phyloP scores from a whole-genome alignment of 2,797 vertebrate genomes.

The Cyclopterus lumpus region DNA sequence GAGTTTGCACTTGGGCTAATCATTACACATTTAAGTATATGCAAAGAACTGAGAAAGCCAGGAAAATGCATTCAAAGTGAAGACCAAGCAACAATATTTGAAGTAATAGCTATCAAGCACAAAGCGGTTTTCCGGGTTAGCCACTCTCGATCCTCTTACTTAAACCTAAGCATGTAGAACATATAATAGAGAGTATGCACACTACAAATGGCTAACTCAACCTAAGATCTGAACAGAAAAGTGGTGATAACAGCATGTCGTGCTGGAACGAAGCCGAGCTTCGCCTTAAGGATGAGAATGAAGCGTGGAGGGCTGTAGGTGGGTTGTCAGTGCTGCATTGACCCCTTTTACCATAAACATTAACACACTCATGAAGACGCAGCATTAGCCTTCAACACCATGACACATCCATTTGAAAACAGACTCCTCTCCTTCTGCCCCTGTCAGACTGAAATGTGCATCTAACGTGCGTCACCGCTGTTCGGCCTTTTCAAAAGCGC shows the following conservation, averaged over 20 bases:
- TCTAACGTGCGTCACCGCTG: conserved; percentile 13
- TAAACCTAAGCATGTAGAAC: neutral
- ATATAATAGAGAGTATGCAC: neutral
- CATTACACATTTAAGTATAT: conserved; percentile 50
- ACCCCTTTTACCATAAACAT: conserved; percentile 21
- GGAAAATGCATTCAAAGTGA: conserved; percentile 10
- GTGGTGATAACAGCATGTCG: neutral
- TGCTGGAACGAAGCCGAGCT: conserved; percentile 6
- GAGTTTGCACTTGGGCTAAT: conserved; percentile 37
- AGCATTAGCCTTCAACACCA: conserved; percentile 13
- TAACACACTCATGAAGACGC: conserved; percentile 30
- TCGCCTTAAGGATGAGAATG: conserved; percentile 15
- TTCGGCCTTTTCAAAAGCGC: conserved; percentile 41
- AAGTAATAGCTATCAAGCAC: neutral
- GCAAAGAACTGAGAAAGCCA: conserved; percentile 10
- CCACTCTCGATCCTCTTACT: neutral
- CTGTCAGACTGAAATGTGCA: conserved; percentile 27
- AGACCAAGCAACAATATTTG: neutral
- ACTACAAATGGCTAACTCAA: neutral
- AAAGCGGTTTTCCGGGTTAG: conserved; percentile 4
- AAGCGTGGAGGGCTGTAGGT: conserved; percentile 16
- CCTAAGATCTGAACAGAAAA: neutral
- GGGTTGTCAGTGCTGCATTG: conserved; percentile 27
- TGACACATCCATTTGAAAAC: conserved; percentile 29
- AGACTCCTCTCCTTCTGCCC: conserved; percentile 11